phyloP scores from a whole-genome alignment of 2,797 vertebrate species.

The Brachyrhaphis roseni region DNA sequence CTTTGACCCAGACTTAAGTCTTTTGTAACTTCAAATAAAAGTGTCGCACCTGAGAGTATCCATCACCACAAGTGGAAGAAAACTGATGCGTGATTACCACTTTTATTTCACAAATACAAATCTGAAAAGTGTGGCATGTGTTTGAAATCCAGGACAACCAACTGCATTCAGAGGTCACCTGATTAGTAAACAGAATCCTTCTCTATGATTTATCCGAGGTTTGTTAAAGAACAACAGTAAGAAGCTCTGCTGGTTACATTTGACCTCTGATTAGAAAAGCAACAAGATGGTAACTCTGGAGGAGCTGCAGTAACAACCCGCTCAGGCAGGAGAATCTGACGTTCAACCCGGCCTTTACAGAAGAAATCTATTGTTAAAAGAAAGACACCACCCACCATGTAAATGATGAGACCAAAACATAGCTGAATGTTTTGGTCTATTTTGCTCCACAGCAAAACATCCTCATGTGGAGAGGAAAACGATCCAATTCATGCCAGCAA shows the following conservation, averaged over 20 bases:
- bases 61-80: neutral
- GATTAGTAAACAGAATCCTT: neutral
- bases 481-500: neutral
- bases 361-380: neutral
- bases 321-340: neutral
- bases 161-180: neutral
- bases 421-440: neutral
- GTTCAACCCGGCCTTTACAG: neutral
- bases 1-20: neutral
- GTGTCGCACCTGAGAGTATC: neutral
- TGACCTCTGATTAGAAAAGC: neutral
- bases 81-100: neutral
- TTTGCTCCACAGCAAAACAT: neutral
- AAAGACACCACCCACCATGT: neutral
- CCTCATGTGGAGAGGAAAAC: neutral
- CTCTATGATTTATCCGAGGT: neutral
- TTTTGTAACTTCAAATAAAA: constrained; percentile 1
- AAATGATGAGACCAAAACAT: neutral
- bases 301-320: neutral
- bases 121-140: neutral
- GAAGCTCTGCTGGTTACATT: neutral
- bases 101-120: neutral
- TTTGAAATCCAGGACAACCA: neutral
- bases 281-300: neutral
- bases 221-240: neutral